Percentiles rank a stretch among this genome's conserved stretches.
Conservation (phyloP, 1,140 invertebrate genomes). For the Ridgeia piscesae region DNA sequence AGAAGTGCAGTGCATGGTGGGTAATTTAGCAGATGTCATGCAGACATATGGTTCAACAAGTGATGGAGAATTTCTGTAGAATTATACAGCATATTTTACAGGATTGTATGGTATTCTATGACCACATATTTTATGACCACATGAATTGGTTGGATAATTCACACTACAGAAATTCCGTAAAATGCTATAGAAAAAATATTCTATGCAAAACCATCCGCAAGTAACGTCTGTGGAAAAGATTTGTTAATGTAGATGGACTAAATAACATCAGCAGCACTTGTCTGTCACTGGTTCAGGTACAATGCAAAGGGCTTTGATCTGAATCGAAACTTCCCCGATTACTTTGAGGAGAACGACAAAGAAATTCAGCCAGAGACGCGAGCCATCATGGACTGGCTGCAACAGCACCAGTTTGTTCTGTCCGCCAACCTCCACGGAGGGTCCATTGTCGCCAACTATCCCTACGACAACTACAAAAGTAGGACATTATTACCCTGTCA, state of each 20-base stretch:
- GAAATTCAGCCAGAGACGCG: constrained; percentile 72
- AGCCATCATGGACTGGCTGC: constrained; percentile 90
- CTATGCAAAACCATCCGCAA: too few relatives aligned
- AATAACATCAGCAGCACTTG: neutral
- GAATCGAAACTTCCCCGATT: constrained; percentile 96
- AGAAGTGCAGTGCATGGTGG: too few relatives aligned
- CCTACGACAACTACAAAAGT: constrained; percentile 77
- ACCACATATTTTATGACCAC: too few relatives aligned
- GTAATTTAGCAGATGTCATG: too few relatives aligned
- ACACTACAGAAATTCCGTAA: too few relatives aligned
- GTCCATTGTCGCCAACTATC: constrained; percentile 87
- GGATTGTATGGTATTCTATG: too few relatives aligned
- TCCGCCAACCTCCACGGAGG: constrained; percentile 96
- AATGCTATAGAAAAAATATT: too few relatives aligned
- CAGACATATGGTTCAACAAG: too few relatives aligned
- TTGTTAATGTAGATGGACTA: neutral
- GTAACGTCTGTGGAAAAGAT: too few relatives aligned
- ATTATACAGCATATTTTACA: too few relatives aligned
- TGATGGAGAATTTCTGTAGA: too few relatives aligned
- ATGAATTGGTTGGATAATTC: too few relatives aligned
- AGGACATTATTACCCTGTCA: constrained; percentile 46
- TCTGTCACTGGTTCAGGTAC: neutral
- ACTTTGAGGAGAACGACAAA: constrained; percentile 21
- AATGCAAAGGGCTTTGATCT: constrained; percentile 70
- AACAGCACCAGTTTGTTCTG: constrained; percentile 83